phyloP scores from a whole-genome alignment of 2,888 invertebrate genomes.

The Julus scandinavius region DNA sequence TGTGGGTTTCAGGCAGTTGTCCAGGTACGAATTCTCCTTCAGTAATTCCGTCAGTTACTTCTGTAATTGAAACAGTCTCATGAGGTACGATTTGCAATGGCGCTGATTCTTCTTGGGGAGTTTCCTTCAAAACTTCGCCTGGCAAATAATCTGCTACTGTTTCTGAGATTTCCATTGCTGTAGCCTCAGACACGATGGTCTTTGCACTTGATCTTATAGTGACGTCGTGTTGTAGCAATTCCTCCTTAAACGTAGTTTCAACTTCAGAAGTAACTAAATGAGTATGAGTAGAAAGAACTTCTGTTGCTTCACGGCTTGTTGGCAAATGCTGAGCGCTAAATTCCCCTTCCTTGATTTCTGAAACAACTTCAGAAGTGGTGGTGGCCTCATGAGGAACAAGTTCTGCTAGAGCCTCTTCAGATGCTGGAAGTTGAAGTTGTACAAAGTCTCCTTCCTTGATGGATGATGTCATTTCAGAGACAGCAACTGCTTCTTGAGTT shows the following conservation, averaged over 20 bases:
- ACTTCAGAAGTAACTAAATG: slow-evolving; percentile 53
- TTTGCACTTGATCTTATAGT: slow-evolving; percentile 20
- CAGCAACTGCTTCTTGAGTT: slow-evolving; percentile 55
- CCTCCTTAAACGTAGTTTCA: slow-evolving; percentile 55
- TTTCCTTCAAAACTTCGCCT: slow-evolving; percentile 48
- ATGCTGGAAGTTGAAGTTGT: neutral
- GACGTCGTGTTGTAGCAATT: slow-evolving; percentile 55
- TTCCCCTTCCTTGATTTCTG: slow-evolving; percentile 56
- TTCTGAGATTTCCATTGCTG: slow-evolving; percentile 58
- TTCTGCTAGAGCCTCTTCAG: slow-evolving; percentile 20
- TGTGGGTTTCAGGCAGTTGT: slow-evolving; percentile 65
- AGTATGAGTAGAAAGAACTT: slow-evolving; percentile 43
- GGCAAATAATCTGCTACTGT: slow-evolving; percentile 56
- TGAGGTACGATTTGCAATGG: slow-evolving; percentile 54
- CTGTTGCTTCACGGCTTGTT: slow-evolving; percentile 1
- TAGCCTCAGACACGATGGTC: slow-evolving; percentile 54
- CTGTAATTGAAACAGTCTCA: slow-evolving; percentile 54
- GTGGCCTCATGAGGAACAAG: slow-evolving; percentile 43
- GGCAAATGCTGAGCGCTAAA: slow-evolving; percentile 52
- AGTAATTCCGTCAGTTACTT: slow-evolving; percentile 52
- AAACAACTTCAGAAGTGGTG: neutral
- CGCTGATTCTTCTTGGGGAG: slow-evolving; percentile 49
- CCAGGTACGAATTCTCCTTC: slow-evolving; percentile 57
- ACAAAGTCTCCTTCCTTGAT: slow-evolving; percentile 54
- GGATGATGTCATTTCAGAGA: slow-evolving; percentile 54